phyloP scores from a whole-genome alignment of 30 jellyfish, hydroid and myxozoan genomes.

The Hydractinia symbiolongicarpus region DNA sequence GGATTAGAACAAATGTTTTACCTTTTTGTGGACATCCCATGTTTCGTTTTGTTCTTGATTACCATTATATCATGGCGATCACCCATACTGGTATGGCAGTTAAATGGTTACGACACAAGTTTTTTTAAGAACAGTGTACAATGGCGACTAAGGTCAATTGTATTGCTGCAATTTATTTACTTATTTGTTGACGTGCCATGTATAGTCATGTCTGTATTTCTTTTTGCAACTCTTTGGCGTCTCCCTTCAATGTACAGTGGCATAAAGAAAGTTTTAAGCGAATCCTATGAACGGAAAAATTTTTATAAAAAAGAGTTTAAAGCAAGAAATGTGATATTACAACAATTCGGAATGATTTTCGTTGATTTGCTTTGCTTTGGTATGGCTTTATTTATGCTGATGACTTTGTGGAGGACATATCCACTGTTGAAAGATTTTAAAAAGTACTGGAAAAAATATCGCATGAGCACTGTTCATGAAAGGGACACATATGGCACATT shows the following conservation, averaged over 20 bases:
- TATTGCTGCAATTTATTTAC: constrained; percentile 39
- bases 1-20: constrained; percentile 46
- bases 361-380: constrained; percentile 56
- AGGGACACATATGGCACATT: background rate
- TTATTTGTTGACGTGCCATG: constrained; percentile 74
- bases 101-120: background rate
- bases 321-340: constrained; percentile 30
- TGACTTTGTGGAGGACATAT: constrained; percentile 69
- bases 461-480: background rate
- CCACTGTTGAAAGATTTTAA: constrained; percentile 57
- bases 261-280: constrained; percentile 21
- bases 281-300: background rate
- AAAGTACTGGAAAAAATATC: constrained; percentile 1
- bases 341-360: constrained; percentile 51
- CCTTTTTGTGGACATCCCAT: constrained; percentile 69
- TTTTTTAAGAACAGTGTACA: constrained; percentile 18
- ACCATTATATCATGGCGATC: constrained; percentile 56
- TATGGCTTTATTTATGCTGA: constrained; percentile 29
- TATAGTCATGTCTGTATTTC: constrained; percentile 37
- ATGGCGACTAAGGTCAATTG: constrained; percentile 27
- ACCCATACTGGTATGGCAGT: constrained; percentile 46
- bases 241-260: constrained; percentile 25
- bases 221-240: constrained; percentile 53
- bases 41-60: constrained; percentile 41
- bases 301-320: constrained; percentile 33